Conservation (phyloP, 92 coral and sea anemone species). For the Blastomussa wellsi region DNA sequence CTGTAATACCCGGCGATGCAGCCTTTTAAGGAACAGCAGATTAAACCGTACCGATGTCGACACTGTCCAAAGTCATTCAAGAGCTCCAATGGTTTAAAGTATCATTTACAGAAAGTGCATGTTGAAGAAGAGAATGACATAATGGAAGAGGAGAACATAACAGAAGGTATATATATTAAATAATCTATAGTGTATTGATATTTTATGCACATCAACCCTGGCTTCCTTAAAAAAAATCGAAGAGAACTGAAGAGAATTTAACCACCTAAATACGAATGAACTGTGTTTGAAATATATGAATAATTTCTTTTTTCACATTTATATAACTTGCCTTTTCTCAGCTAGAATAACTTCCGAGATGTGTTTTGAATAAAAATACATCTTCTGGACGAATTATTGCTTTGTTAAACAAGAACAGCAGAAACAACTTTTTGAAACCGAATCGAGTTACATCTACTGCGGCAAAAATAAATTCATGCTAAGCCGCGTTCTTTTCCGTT, state of each 20-base stretch:
- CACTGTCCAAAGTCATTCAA: conserved; percentile 74
- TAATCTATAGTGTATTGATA: background rate
- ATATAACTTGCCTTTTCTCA: background rate
- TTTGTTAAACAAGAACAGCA: background rate
- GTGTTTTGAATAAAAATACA: background rate
- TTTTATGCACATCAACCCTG: background rate
- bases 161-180: conserved; percentile 3
- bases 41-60: conserved; percentile 56
- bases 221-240: background rate
- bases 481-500: background rate
- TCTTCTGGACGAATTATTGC: background rate
- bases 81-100: conserved; percentile 78
- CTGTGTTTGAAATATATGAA: background rate
- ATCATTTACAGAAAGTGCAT: conserved; percentile 68
- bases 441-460: too few relatives aligned
- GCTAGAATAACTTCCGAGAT: background rate
- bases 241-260: background rate
- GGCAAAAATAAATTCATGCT: background rate
- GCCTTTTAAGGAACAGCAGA: conserved; percentile 54
- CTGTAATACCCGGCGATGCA: conserved; percentile 39
- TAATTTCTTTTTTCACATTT: background rate
- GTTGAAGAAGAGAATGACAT: conserved; percentile 47
- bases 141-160: conserved; percentile 2
- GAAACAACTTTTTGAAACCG: background rate
- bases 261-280: background rate